A percentile compares a stretch with the other conserved stretches of the same genome.
Conservation (phyloP, 2,888 invertebrate species). For the Masnerella sp. region DNA sequence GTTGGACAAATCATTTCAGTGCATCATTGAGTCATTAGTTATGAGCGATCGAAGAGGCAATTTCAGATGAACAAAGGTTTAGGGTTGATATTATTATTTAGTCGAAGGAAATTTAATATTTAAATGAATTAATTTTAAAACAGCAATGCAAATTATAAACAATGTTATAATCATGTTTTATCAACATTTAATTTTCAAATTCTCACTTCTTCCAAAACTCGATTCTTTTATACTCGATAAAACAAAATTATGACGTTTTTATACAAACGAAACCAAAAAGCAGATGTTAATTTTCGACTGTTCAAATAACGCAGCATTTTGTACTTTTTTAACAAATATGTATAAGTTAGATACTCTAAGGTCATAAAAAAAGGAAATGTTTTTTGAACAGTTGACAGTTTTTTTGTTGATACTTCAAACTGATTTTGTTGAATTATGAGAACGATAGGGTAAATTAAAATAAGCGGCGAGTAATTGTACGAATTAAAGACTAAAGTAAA, state of each 20-base stretch:
- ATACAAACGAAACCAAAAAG: constrained; percentile 7
- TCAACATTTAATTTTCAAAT: not conserved
- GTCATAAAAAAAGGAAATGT: too few relatives aligned
- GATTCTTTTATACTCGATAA: too few relatives aligned
- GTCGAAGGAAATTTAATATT: too few relatives aligned
- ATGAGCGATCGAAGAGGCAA: constrained; percentile 36
- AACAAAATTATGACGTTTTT: constrained; percentile 6
- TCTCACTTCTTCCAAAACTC: not conserved
- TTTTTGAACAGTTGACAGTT: constrained; percentile 25
- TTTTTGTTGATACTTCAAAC: constrained; percentile 17
- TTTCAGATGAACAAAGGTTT: too few relatives aligned
- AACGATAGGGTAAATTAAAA: constrained; percentile 56
- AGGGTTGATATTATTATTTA: too few relatives aligned
- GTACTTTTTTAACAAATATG: constrained; percentile 18
- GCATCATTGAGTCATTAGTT: constrained; percentile 23
- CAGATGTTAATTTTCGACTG: constrained; percentile 21
- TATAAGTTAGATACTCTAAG: constrained; percentile 7
- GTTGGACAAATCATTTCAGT: constrained; percentile 7
- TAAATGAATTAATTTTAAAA: too few relatives aligned
- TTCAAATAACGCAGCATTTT: constrained; percentile 21
- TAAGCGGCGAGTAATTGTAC: constrained; percentile 62
- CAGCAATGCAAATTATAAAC: not conserved
- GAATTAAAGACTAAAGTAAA: constrained; percentile 63
- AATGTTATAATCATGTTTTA: constrained; percentile 17
- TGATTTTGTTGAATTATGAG: constrained; percentile 20